Evolutionary conservation across 2,113 vertebrate species (phyloP), one percentile per base, ranked within the genome.

Genomic region (Sakesphorus luctuosus): DNA sequence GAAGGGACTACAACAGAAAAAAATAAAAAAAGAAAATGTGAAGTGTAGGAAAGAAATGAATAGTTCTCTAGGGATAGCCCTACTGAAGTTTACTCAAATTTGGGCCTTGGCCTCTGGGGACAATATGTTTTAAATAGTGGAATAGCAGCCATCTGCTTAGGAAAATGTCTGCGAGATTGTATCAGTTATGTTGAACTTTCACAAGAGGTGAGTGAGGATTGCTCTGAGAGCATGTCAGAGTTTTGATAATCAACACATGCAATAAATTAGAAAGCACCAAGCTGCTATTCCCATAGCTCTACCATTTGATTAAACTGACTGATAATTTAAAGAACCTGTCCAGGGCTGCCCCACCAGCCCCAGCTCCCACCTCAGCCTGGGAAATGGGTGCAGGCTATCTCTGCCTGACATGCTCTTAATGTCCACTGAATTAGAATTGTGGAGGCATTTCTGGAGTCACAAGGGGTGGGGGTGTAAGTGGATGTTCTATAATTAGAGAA

Each of bases 91-190:
- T 58, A 61, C 89, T 84, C 53, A 85, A 6, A 69, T 9, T 44
- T 29, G 36, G 33, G 36, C 53, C 89, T 87, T 77, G 50, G 85
- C 66, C 88, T 96, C 69, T 80, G 84, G 69, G 73, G 72, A 83
- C 65, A 93, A 35, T 80, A 69, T 71, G 43, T 78, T 94, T 93
- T 69, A 89, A 94, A 68, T 4, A 86, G 66, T 21, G 56, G 68
- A 96, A 87, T 81, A 94, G 36, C 88, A 92, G 83, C 88, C 85
- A 72, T 93, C 93, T 89, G 69, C 90, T 86, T 75, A 49, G 44
- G 59, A 94, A 90, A 84, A 92, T 52, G 21, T 81, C 90, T 74
- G 61, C 19, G 62, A 88, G 87, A 96, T 93, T 1, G 0, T 92
- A 89, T 93, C 59, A 36, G 87, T 75, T 74, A 43, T 67, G 83